Conservation (phyloP, 2,797 vertebrate species). For the Odontamblyopus rebecca region DNA sequence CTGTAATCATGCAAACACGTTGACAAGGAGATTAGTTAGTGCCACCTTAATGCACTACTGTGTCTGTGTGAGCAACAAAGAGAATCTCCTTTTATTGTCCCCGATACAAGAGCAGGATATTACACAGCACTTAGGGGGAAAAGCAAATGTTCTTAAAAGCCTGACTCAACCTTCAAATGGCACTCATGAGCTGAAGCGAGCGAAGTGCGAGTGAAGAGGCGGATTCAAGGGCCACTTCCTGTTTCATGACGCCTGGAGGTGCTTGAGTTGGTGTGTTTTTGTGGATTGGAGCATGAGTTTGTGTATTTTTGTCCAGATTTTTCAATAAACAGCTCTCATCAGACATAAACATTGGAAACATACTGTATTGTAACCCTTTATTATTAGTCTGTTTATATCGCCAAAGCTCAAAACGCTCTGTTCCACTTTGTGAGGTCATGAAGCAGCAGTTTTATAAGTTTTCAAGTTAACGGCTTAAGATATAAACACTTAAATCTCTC, state of each 20-base stretch:
- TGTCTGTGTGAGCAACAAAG: not conserved
- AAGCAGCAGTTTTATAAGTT: no score
- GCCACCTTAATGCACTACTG: conserved; percentile 23
- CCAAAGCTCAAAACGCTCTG: no score
- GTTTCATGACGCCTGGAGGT: not conserved
- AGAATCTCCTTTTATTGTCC: conserved; percentile 30
- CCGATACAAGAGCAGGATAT: conserved; percentile 22
- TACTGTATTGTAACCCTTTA: no score
- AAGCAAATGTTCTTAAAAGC: conserved; percentile 37
- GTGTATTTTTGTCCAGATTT: not conserved
- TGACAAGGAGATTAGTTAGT: conserved; percentile 28
- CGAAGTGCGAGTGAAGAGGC: conserved; percentile 1
- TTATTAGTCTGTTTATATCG: no score
- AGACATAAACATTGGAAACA: no score
- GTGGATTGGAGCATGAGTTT: not conserved
- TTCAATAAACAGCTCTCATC: not conserved
- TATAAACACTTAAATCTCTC: no score
- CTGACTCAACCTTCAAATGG: conserved; percentile 11
- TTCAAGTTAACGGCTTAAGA: no score
- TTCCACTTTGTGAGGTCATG: no score
- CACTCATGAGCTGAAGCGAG: conserved; percentile 16
- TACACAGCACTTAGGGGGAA: conserved; percentile 51
- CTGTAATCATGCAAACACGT: conserved; percentile 17
- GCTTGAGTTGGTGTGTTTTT: not conserved
- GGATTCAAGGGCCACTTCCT: conserved; percentile 7